phyloP scores from a whole-genome alignment of 2,797 vertebrate species.

The Enteromius radiatus region DNA sequence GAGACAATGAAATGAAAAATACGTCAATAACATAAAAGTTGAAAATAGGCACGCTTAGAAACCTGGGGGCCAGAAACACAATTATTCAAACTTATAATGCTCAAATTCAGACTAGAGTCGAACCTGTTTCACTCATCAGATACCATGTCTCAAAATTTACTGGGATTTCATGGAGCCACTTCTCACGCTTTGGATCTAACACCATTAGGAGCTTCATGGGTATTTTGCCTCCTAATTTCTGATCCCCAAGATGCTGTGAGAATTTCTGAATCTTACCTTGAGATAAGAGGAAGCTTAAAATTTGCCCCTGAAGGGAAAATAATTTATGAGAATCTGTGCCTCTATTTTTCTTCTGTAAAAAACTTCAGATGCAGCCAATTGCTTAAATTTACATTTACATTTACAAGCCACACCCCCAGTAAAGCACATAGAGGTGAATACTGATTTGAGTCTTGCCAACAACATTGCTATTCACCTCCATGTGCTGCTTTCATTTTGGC shows the following conservation, averaged over 20 bases:
- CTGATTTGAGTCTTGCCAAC: conserved; percentile 55
- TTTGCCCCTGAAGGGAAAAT: conserved; percentile 56
- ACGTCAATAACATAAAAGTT: conserved; percentile 16
- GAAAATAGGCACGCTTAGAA: conserved; percentile 25
- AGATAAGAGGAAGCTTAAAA: conserved; percentile 70
- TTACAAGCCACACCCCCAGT: conserved; percentile 55
- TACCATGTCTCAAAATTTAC: conserved; percentile 53
- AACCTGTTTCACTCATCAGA: conserved; percentile 45
- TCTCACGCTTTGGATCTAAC: conserved; percentile 65
- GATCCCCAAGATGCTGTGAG: conserved; percentile 63
- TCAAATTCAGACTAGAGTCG: conserved; percentile 46
- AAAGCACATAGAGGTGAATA: conserved; percentile 66
- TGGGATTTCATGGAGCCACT: conserved; percentile 60
- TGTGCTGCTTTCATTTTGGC: not conserved
- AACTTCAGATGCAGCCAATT: conserved; percentile 56
- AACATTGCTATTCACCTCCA: conserved; percentile 26
- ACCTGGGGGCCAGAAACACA: conserved; percentile 46
- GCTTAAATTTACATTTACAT: not conserved
- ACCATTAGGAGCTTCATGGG: conserved; percentile 70
- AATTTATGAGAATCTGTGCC: conserved; percentile 37
- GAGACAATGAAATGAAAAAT: conserved; percentile 31
- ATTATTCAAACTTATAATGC: conserved; percentile 51
- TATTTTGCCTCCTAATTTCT: conserved; percentile 65
- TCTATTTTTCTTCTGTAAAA: conserved; percentile 65
- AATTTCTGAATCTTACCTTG: conserved; percentile 66